Conservation (phyloP, 2,113 vertebrate genomes). For the Cottus gobio region DNA sequence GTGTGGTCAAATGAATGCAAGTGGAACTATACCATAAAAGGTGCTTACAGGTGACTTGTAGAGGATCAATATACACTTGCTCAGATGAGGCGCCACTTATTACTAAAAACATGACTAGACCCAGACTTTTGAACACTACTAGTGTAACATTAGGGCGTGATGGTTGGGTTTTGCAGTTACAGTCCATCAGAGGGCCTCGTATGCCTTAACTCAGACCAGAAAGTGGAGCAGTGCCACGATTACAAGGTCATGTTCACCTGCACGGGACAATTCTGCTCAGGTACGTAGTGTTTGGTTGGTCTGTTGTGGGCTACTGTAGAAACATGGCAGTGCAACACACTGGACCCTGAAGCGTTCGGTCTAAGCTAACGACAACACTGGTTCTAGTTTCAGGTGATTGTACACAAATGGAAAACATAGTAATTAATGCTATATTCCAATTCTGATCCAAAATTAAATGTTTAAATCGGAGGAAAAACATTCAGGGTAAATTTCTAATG, state of each 20-base stretch:
- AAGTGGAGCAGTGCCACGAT: slow-evolving; percentile 32
- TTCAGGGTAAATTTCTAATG: not conserved
- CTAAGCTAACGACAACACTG: not conserved
- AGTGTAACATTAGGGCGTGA: not conserved
- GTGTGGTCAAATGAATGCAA: not conserved
- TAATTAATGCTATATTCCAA: not conserved
- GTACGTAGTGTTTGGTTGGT: slow-evolving; percentile 24
- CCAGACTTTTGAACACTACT: not conserved
- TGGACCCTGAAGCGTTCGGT: not conserved
- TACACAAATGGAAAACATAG: not conserved
- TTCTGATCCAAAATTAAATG: not conserved
- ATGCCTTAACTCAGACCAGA: slow-evolving; percentile 63
- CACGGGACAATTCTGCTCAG: slow-evolving; percentile 62
- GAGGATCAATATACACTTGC: not conserved
- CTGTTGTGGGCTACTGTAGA: not conserved
- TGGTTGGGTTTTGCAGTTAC: slow-evolving; percentile 37
- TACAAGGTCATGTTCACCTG: slow-evolving; percentile 70
- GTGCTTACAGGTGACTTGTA: not conserved
- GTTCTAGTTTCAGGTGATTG: not conserved
- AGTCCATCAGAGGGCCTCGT: slow-evolving; percentile 50
- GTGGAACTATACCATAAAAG: not conserved
- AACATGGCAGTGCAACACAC: not conserved
- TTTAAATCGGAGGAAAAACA: not conserved
- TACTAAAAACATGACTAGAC: not conserved
- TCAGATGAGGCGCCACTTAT: not conserved